Conservation (phyloP, 2,113 vertebrate genomes). For the Harpagus bidentatus region DNA sequence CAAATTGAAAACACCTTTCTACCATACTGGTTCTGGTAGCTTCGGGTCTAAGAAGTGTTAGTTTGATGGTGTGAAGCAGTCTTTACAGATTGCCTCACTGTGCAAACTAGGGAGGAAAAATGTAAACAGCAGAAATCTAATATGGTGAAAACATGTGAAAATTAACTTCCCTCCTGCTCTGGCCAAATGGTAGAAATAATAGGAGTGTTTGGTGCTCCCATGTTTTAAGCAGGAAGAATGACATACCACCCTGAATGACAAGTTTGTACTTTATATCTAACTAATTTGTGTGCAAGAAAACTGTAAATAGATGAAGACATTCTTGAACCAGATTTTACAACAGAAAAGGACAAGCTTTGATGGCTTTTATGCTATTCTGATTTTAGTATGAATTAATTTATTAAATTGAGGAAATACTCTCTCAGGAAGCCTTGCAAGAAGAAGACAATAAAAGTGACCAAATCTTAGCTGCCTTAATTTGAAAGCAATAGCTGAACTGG, state of each 20-base stretch:
- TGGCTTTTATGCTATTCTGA: background rate
- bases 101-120: background rate
- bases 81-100: background rate
- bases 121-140: background rate
- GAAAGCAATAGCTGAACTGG: background rate
- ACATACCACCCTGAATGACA: background rate
- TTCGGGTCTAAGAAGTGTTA: background rate
- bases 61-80: background rate
- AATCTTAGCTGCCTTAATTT: background rate
- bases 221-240: background rate
- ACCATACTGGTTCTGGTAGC: background rate
- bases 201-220: background rate
- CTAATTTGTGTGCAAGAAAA: background rate
- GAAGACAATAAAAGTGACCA: background rate
- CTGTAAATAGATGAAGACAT: background rate
- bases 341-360: background rate
- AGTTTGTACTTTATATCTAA: background rate
- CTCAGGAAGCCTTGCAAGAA: background rate
- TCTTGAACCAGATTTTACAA: background rate
- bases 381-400: background rate
- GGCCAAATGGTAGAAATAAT: background rate
- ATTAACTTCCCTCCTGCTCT: background rate
- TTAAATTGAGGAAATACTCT: background rate
- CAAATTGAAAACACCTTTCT: background rate
- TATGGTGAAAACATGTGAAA: background rate